phyloP scores from a whole-genome alignment of 1,140 invertebrate species.

The Diachasmimorpha longicaudata region DNA sequence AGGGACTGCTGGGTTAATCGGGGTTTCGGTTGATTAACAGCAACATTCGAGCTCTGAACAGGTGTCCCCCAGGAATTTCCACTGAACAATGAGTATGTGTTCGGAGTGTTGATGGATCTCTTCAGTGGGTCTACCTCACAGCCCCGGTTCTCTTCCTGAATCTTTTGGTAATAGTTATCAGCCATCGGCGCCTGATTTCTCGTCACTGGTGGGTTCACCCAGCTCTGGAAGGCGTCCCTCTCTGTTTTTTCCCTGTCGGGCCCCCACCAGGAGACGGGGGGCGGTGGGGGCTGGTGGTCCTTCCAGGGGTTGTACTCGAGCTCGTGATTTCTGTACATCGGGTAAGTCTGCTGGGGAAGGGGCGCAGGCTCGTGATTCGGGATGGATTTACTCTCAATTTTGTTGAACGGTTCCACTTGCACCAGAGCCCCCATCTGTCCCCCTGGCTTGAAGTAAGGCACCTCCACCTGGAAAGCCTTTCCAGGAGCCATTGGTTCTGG shows the following conservation, averaged over 20 bases:
- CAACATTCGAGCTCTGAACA: constrained; percentile 34
- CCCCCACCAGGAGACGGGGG: constrained; percentile 48
- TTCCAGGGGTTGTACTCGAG: constrained; percentile 51
- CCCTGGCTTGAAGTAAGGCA: neutral
- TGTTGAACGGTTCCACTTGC: neutral
- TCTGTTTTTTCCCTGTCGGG: constrained; percentile 9
- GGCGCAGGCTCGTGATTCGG: constrained; percentile 28
- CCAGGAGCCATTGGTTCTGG: neutral
- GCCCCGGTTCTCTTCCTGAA: constrained; percentile 16
- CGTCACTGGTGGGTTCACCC: constrained; percentile 37
- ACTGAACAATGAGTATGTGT: constrained; percentile 73
- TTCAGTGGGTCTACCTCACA: constrained; percentile 35
- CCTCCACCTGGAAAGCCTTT: neutral
- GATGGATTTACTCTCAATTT: constrained; percentile 14
- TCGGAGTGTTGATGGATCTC: constrained; percentile 51
- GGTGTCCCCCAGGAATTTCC: constrained; percentile 62
- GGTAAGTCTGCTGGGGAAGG: constrained; percentile 35
- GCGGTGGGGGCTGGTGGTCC: constrained; percentile 43
- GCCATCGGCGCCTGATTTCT: neutral
- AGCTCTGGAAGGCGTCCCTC: constrained; percentile 38
- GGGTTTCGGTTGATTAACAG: constrained; percentile 43
- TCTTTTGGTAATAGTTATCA: constrained; percentile 44
- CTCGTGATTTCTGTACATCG: constrained; percentile 45
- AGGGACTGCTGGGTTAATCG: constrained; percentile 69
- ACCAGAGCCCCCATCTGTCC: too few species aligned